Base-by-base conservation (phyloP, 2,888 invertebrate species). In the Mimachlamys varia region DNA sequence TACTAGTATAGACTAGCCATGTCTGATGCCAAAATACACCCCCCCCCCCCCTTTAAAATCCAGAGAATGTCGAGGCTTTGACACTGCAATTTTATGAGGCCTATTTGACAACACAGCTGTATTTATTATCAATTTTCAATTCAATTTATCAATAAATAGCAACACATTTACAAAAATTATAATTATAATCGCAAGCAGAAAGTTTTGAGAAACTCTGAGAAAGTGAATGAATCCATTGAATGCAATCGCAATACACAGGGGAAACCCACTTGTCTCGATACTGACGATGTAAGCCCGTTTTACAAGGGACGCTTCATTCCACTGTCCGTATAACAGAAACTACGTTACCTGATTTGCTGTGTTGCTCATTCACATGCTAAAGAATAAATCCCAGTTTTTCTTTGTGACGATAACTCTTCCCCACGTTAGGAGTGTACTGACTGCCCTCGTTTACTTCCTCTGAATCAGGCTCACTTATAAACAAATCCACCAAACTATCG, bases 401-500 rank as follows among this genome's bases (percentile, higher is more conserved):
- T 76, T 76, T 76, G 76, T 76, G 76, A 22, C 76, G 76, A 33
- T 33, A 12, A 76, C 22, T 76, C 22, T n/a, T 76, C 76, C 76
- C 12, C 4, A 76, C 76, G 33, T 33, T 33, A 33, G 15, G 33
- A 33, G 10, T 76, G 76, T 76, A 76, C 76, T 33, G 2, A 76
- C 76, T 76, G 76, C 76, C 27, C 76, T 33, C 76, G 2, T 12
- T 76, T 33, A 76, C 76, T 76, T 76, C 76, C 76, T 76, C 33
- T 0, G 33, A 76, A 76, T 76, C 76, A 33, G 33, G 76, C 76
- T 76, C 76, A 76, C 76, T 76, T 76, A 76, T 76, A 76, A 76
- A 76, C 76, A 76, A 76, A 76, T 22, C 76, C 76, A 10, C 76
- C 76, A 33, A 76, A 76, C 76, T 76, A 76, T 33, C 76, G 76